phyloP scores from a whole-genome alignment of 2,888 invertebrate genomes.

The Sinotaia quadrata region DNA sequence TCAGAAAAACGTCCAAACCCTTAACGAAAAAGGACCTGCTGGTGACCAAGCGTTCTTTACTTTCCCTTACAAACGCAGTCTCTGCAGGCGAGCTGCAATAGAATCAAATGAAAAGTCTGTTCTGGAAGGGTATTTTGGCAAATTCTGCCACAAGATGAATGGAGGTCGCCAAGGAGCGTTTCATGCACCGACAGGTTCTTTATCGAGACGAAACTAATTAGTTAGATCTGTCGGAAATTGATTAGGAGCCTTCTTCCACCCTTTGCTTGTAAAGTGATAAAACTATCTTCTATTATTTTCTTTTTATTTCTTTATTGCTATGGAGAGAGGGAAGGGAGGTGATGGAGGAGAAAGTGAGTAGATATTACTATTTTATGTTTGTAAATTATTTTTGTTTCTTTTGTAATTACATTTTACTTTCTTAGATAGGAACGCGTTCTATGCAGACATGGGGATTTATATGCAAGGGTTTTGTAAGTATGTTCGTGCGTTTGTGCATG shows the following conservation, averaged over 20 bases:
- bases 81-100: no score
- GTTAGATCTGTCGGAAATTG: conserved; percentile 22
- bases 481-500: no score
- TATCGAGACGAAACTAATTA: conserved; percentile 13
- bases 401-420: no score
- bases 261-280: neutral
- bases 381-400: no score
- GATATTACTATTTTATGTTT: neutral
- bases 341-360: neutral
- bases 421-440: no score
- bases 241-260: neutral
- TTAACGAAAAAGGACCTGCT: no score
- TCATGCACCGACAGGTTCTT: neutral
- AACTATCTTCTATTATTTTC: neutral
- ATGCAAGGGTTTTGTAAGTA: no score
- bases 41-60: no score
- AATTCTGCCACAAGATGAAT: conserved; percentile 8
- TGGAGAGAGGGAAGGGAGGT: neutral
- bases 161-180: neutral
- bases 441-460: neutral
- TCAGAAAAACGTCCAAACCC: no score
- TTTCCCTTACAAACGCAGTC: no score
- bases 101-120: no score
- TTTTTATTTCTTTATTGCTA: neutral
- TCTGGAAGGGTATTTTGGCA: neutral